Base-by-base conservation (phyloP, 2,113 vertebrate species). In the Passer montanus region DNA sequence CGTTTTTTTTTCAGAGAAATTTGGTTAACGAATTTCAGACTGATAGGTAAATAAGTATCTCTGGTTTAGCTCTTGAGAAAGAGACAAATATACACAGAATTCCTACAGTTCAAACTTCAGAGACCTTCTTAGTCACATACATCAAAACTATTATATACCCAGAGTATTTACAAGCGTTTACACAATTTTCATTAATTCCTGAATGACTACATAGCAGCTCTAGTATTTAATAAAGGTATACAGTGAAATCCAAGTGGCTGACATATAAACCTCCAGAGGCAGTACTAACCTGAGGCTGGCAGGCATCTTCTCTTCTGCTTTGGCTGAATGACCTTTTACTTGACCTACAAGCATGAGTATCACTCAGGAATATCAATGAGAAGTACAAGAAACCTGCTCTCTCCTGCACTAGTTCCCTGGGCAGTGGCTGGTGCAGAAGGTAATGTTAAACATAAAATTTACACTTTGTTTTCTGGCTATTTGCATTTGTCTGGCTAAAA, bases 241-340 rank as follows among this genome's bases (percentile, higher is more conserved):
- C 81, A 94, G 63, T 63, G 83, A 88, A 95, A 87, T 92, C 80
- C 89, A 95, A 96, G 84, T 81, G 84, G 73, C 66, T 98, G 91
- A 96, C 95, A 91, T 95, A 95, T 20, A 97, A 97, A 95, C 87
- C 91, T 89, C 95, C 73, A 93, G 91, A 92, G 94, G 80, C 62
- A 91, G 70, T 26, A 44, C 81, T 95, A 89, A 95, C 95, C 91
- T 90, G 80, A 93, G 92, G 95, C 90, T 96, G 93, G 81, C 50
- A 97, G 91, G 95, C 58, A 93, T 97, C 75, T 72, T 78, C 77
- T 78, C 56, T 89, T 79, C 68, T 74, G 87, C 83, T 91, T 67
- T 87, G 85, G 49, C n/a, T 92, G 81, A 95, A 91, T 92, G 89
- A 97, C 94, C 91, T 97, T 96, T 97, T 74, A 67, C 94, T 91